Evolutionary conservation across 2,888 invertebrate species (phyloP).

Genomic region (Papilio demoleus): DNA sequence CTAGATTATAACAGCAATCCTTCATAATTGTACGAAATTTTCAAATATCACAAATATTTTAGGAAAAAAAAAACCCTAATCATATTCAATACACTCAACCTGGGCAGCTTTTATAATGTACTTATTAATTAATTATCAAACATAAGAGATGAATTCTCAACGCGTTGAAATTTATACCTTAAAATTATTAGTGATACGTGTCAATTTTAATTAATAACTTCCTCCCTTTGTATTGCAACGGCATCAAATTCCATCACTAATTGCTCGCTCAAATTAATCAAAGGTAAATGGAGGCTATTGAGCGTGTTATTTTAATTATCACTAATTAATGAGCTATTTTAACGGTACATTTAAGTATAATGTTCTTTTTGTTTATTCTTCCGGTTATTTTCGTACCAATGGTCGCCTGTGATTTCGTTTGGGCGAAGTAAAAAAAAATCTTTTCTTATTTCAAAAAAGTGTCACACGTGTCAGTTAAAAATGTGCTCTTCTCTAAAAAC

Average conservation of each 20-base stretch:
- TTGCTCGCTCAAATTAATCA: slow-evolving; percentile 40
- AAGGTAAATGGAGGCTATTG: slow-evolving; percentile 21
- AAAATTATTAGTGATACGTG: slow-evolving; percentile 1
- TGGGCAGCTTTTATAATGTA: neutral
- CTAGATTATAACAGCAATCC: too few species aligned
- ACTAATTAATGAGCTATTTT: slow-evolving; percentile 24
- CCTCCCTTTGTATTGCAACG: neutral
- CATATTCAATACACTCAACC: neutral
- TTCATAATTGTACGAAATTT: too few species aligned
- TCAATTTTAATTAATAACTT: slow-evolving; percentile 16
- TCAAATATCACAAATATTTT: too few species aligned
- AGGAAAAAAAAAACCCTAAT: neutral
- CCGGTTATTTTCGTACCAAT: neutral
- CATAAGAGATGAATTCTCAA: neutral
- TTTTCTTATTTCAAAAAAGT: too few species aligned
- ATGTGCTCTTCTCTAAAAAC: too few species aligned
- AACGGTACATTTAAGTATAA: slow-evolving; percentile 18
- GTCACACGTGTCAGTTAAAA: too few species aligned
- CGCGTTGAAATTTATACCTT: slow-evolving; percentile 10
- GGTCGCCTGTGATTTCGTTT: too few species aligned
- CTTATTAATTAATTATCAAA: slow-evolving; percentile 1
- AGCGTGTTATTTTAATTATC: slow-evolving; percentile 29
- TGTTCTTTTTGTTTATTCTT: neutral
- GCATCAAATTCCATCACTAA: slow-evolving; percentile 29
- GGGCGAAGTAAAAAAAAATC: too few species aligned